A percentile compares a stretch with the other conserved stretches of the same genome.
phyloP scores from a whole-genome alignment of 2,113 vertebrate genomes.

The Tor tambroides region DNA sequence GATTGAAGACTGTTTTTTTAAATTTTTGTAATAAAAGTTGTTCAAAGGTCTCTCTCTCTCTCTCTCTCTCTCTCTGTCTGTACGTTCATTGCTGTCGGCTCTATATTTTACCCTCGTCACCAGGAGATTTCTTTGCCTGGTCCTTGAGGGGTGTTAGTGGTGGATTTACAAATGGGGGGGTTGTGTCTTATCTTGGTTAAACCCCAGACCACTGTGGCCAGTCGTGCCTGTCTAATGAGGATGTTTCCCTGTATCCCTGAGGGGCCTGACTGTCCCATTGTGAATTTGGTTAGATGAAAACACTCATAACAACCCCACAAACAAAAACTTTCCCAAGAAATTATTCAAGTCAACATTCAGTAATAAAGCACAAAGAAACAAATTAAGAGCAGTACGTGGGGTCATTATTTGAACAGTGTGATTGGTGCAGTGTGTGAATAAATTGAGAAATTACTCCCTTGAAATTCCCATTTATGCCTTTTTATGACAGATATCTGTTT shows the following conservation, averaged over 20 bases:
- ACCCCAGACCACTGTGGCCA: constrained; percentile 53
- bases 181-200: constrained; percentile 60
- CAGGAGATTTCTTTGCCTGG: constrained; percentile 43
- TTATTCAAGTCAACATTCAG: background rate
- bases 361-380: background rate
- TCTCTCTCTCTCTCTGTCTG: constrained; percentile 22
- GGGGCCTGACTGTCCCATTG: background rate
- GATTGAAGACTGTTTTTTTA: too few relatives aligned
- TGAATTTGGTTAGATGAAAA: background rate
- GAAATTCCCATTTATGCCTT: background rate
- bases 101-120: constrained; percentile 59
- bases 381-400: background rate
- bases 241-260: constrained; percentile 55
- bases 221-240: constrained; percentile 66
- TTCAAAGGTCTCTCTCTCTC: too few relatives aligned
- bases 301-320: background rate
- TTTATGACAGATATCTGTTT: background rate
- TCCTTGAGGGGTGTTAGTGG: constrained; percentile 44
- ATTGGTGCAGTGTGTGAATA: background rate
- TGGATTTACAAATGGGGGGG: constrained; percentile 25
- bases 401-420: background rate
- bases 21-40: too few relatives aligned
- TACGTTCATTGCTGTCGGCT: constrained; percentile 19
- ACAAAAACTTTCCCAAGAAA: background rate
- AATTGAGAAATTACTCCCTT: background rate